A percentile compares a stretch with the other conserved stretches of the same genome.
Conservation (phyloP, 2,888 invertebrate species). For the Latheticus oryzae region DNA sequence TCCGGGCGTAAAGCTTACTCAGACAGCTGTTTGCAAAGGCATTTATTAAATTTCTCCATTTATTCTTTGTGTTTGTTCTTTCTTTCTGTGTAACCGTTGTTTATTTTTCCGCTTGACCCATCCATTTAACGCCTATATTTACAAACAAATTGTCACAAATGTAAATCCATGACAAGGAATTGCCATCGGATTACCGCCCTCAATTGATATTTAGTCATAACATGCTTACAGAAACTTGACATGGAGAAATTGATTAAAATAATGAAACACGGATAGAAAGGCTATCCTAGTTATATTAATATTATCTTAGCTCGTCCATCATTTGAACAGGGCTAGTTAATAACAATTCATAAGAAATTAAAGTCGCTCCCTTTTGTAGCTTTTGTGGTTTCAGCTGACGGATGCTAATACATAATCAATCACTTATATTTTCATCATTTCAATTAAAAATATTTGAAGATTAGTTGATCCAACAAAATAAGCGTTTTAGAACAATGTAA, state of each 20-base stretch:
- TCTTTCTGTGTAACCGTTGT: slow-evolving; percentile 36
- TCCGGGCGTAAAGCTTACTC: slow-evolving; percentile 43
- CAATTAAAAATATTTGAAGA: too few species aligned
- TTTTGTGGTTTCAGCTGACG: slow-evolving; percentile 1
- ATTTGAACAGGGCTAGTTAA: slow-evolving; percentile 3
- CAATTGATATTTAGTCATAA: too few species aligned
- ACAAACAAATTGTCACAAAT: slow-evolving; percentile 23
- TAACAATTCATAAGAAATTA: slow-evolving; percentile 13
- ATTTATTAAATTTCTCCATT: slow-evolving; percentile 50
- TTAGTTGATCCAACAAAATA: too few species aligned
- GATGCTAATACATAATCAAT: too few species aligned
- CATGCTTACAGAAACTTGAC: too few species aligned
- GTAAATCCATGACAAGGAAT: slow-evolving; percentile 16
- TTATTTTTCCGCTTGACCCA: slow-evolving; percentile 39
- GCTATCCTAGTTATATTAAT: too few species aligned
- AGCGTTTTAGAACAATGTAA: too few species aligned
- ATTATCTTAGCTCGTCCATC: slow-evolving; percentile 15
- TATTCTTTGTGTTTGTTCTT: slow-evolving; percentile 41
- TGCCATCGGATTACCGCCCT: too few species aligned
- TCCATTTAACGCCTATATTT: slow-evolving; percentile 32
- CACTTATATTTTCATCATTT: too few species aligned
- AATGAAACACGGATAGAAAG: too few species aligned
- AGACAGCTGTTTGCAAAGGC: slow-evolving; percentile 45
- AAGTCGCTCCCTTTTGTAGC: neutral
- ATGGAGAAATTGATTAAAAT: too few species aligned